Conservation (phyloP, 2,113 vertebrate genomes). For the Cephalopterus ornatus region DNA sequence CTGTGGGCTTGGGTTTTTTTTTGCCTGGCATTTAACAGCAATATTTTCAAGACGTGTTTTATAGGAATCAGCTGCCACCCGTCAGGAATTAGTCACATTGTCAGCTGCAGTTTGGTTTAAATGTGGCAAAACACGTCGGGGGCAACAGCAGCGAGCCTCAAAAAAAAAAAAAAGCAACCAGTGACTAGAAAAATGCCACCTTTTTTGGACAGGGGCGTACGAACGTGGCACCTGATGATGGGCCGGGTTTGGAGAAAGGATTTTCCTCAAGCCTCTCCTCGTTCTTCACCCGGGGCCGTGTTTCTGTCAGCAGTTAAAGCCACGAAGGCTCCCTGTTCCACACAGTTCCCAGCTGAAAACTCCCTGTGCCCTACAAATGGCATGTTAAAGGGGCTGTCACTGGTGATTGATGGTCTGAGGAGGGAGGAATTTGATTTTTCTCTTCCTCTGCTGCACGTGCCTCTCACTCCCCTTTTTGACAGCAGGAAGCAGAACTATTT, state of each 20-base stretch:
- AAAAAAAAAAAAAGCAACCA: background rate
- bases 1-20: background rate
- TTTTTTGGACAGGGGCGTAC: background rate
- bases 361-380: conserved; percentile 78
- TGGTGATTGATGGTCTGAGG: conserved; percentile 88
- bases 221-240: background rate
- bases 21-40: background rate
- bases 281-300: background rate
- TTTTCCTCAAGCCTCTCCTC: background rate
- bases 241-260: background rate
- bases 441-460: conserved; percentile 72
- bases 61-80: background rate
- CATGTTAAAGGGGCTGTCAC: conserved; percentile 82
- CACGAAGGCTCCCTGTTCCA: conserved; percentile 74
- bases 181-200: background rate
- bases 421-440: conserved; percentile 83
- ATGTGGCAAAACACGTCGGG: background rate
- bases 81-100: background rate
- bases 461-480: conserved; percentile 72
- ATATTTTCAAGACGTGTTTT: background rate
- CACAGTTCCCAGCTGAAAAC: conserved; percentile 81
- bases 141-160: background rate
- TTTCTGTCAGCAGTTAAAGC: conserved; percentile 15
- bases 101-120: background rate
- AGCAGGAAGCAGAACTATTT: conserved; percentile 79